Evolutionary conservation across 2,113 vertebrate genomes (phyloP).

Genomic region (Nibea coibor): DNA sequence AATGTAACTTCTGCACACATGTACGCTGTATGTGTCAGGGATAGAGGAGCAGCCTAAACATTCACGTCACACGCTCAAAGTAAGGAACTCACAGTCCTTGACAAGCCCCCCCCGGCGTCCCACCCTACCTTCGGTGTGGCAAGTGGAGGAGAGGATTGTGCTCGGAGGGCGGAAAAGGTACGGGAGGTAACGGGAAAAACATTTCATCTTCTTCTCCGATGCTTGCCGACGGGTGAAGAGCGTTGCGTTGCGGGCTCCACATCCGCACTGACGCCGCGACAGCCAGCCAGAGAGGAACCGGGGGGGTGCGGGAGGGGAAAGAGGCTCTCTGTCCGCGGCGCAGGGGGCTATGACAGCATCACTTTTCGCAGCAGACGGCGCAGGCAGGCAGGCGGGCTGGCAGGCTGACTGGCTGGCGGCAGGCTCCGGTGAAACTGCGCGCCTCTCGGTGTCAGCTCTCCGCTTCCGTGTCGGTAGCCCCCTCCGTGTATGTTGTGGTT

Average conservation of each 20-base stretch:
- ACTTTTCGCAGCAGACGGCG: conserved; percentile 67
- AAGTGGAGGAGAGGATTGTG: conserved; percentile 94
- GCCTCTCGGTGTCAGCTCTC: conserved; percentile 52
- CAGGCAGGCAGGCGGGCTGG: conserved; percentile 39
- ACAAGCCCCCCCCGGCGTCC: conserved; percentile 68
- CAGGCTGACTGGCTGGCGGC: not conserved
- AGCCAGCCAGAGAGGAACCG: conserved; percentile 70
- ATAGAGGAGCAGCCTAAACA: conserved; percentile 35
- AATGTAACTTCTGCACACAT: conserved; percentile 60
- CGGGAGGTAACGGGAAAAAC: conserved; percentile 96
- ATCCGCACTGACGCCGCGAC: conserved; percentile 81
- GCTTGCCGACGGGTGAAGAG: conserved; percentile 71
- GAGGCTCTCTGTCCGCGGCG: conserved; percentile 69
- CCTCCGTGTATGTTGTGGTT: conserved; percentile 33
- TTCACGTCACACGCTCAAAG: conserved; percentile 65
- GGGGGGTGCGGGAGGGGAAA: conserved; percentile 60
- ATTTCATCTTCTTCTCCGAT: conserved; percentile 92
- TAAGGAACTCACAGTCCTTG: conserved; percentile 66
- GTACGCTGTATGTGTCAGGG: conserved; percentile 11
- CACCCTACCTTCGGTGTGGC: conserved; percentile 85
- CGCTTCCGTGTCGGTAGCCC: conserved; percentile 36
- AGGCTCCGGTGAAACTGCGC: conserved; percentile 57
- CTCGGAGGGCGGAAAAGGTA: conserved; percentile 95
- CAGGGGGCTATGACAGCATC: conserved; percentile 85
- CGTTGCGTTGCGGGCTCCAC: conserved; percentile 79